Conservation (phyloP, 2,888 invertebrate genomes). For the Mythimna impura region DNA sequence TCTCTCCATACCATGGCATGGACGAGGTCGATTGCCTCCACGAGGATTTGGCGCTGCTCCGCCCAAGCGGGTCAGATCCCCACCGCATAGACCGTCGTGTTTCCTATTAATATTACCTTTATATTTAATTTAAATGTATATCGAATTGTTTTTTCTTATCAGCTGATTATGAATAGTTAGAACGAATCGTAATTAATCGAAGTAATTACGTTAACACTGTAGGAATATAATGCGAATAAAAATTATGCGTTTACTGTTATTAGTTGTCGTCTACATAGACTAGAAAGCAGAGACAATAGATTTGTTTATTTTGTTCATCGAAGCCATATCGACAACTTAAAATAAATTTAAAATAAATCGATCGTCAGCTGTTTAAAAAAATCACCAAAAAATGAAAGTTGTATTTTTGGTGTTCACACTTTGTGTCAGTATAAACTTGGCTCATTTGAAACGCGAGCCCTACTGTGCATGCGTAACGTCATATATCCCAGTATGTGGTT, state of each 20-base stretch:
- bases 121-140: background rate
- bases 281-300: background rate
- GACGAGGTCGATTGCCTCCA: too few species aligned
- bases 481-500: constrained; percentile 18
- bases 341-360: background rate
- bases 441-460: fast-evolving
- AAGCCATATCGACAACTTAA: background rate
- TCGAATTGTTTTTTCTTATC: constrained; percentile 16
- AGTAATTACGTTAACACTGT: background rate
- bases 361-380: background rate
- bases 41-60: too few species aligned
- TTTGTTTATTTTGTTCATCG: too few species aligned
- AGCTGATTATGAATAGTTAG: background rate
- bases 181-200: constrained; percentile 12
- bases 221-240: background rate
- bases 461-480: background rate
- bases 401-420: background rate
- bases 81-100: too few species aligned
- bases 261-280: too few species aligned
- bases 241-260: background rate
- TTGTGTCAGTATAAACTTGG: background rate
- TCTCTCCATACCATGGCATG: too few species aligned
- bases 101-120: too few species aligned
- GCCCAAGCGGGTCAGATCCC: too few species aligned
- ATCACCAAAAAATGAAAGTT: background rate